Base-by-base conservation (phyloP, 2,797 vertebrate species). In the Coregonus sp. region DNA sequence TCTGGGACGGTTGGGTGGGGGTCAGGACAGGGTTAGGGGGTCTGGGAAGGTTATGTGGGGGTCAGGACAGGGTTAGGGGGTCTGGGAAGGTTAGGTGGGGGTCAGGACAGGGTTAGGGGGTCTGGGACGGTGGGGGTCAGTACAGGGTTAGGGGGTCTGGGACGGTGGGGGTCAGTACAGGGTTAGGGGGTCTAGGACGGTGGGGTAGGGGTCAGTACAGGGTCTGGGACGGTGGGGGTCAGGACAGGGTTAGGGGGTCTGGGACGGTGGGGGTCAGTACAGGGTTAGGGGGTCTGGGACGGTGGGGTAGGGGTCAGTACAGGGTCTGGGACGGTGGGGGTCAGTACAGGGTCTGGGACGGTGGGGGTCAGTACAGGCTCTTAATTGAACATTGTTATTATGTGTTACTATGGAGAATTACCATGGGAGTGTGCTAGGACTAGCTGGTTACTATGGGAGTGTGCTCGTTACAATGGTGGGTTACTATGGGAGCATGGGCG, bases 311-410 rank as follows among this genome's bases (percentile, higher is more conserved):
- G 59, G 52, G 73, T 20, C 31, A 20, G 56, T 37, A 74, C 31
- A 59, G 59, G 67, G 4, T 78, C 33, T 3, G 9, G 31, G 14
- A 25, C 25, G 25, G 25, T 25, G 25, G 18, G 31, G 54, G 75
- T 20, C 31, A 20, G 56, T 51, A 74, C 31, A 63, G 66, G 67
- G 7, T 78, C 47, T 33, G 31, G 31, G 31, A 33, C 31, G 3
- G 31, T 33, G 31, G 31, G 31, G 31, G 65, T 74, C 65, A 63
- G 29, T 82, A 80, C 71, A 73, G 18, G n/a, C n/a, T n/a, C n/a
- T n/a, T n/a, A n/a, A n/a, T n/a, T n/a, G n/a, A n/a, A n/a, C n/a
- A n/a, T n/a, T 16, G 40, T 35, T 37, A 12, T 16, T n/a, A 16
- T 47, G 66, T 82, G 47, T 80, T n/a, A 52, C 50, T 11, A 72